These are phyloP conservation scores for Geophilus truncorum DNA, from an alignment of 2,888 invertebrate genomes.

Conservation along the genomic window DNA sequence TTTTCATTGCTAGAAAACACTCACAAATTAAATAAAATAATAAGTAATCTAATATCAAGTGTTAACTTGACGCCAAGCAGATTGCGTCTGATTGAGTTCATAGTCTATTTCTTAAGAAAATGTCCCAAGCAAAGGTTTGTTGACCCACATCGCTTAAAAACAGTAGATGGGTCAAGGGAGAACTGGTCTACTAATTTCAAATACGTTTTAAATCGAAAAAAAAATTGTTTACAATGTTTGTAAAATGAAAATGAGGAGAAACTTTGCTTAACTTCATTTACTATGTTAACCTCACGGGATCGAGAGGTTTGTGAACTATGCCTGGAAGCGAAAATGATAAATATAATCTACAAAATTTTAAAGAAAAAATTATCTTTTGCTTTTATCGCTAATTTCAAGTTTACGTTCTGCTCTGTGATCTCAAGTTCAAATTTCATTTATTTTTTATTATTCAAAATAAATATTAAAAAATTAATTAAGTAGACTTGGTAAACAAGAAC, in stretches of 20 bases:
- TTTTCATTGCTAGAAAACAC: too few species aligned
- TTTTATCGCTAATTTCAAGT: neutral
- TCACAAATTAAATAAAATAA: too few species aligned
- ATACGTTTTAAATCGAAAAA: neutral
- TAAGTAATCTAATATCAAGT: too few species aligned
- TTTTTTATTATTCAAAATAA: neutral
- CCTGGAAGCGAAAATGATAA: too few species aligned
- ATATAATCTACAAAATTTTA: too few species aligned
- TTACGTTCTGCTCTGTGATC: neutral
- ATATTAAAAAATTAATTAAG: too few species aligned
- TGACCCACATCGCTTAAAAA: neutral
- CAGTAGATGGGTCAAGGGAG: slow-evolving; percentile 1
- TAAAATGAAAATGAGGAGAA: neutral
- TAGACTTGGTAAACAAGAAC: too few species aligned
- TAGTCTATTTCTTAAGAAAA: neutral
- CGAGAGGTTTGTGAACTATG: too few species aligned
- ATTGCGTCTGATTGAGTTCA: neutral
- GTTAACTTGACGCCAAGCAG: neutral
- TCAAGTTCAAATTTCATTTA: neutral
- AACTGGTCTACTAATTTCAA: neutral
- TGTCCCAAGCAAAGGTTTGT: neutral
- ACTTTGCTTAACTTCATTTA: too few species aligned
- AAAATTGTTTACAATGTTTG: neutral
- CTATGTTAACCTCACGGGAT: too few species aligned
- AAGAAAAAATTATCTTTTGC: neutral